Percentiles rank a stretch among this genome's conserved stretches.
Conservation (phyloP, 2,797 vertebrate genomes). For the Sorex maritimensis region DNA sequence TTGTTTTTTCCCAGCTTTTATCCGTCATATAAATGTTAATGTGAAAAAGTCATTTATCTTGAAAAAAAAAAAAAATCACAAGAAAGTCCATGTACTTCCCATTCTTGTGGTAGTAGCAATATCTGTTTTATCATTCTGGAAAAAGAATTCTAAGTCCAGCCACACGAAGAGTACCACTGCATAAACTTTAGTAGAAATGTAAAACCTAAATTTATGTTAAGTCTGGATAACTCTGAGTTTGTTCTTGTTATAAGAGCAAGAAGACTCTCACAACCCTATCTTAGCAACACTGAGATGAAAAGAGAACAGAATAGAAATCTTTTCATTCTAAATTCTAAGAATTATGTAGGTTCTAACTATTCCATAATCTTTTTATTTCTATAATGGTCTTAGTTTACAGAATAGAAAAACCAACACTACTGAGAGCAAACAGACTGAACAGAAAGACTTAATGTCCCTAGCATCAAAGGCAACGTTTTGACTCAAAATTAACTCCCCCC, state of each 20-base stretch:
- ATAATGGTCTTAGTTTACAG: constrained; percentile 18
- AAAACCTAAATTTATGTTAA: constrained; percentile 37
- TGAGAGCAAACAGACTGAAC: constrained; percentile 13
- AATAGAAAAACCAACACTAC: not conserved
- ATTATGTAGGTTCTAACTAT: not conserved
- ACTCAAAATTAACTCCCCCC: not conserved
- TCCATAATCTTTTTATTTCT: constrained; percentile 54
- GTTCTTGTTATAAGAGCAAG: not conserved
- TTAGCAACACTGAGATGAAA: constrained; percentile 36
- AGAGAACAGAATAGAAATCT: constrained; percentile 5
- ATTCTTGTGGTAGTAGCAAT: constrained; percentile 37
- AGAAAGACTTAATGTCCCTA: not conserved
- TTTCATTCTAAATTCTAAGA: not conserved
- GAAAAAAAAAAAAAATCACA: not conserved
- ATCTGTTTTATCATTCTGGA: not conserved
- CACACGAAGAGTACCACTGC: constrained; percentile 34
- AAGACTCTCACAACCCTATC: not conserved
- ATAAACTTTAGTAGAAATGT: not conserved
- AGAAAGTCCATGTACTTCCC: constrained; percentile 26
- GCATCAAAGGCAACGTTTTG: not conserved
- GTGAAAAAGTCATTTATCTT: constrained; percentile 12
- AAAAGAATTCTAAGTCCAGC: constrained; percentile 35
- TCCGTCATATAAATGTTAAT: not conserved
- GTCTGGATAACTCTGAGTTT: not conserved
- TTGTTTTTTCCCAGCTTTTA: not conserved